A percentile compares a stretch with the other conserved stretches of the same genome.
Evolutionary conservation across 1,140 invertebrate species (phyloP).

Genomic region (Pomphorhynchus laevis): DNA sequence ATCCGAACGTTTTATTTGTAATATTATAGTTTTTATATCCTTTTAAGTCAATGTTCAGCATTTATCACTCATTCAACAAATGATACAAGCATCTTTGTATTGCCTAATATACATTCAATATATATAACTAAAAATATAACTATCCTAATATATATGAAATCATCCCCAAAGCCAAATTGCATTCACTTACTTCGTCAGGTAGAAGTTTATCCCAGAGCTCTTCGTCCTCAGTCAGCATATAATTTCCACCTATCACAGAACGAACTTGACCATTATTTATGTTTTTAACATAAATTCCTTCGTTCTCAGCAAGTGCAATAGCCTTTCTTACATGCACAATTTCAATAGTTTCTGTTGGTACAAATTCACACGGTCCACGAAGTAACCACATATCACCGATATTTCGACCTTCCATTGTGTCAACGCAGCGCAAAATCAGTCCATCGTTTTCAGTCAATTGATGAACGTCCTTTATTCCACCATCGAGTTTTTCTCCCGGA

Average conservation of each 20-base stretch:
- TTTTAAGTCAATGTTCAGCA: no score
- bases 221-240: conserved; percentile 25
- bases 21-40: no score
- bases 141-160: no score
- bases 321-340: conserved; percentile 20
- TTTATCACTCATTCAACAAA: no score
- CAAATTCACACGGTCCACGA: conserved; percentile 23
- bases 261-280: conserved; percentile 23
- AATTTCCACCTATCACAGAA: conserved; percentile 22
- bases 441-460: conserved; percentile 24
- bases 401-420: conserved; percentile 17
- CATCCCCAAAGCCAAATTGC: conserved; percentile 15
- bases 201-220: conserved; percentile 24
- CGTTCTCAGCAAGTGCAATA: conserved; percentile 25
- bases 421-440: conserved; percentile 20
- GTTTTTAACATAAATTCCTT: conserved; percentile 25
- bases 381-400: conserved; percentile 26
- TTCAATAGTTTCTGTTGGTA: conserved; percentile 24
- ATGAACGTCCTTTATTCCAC: conserved; percentile 23
- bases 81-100: no score
- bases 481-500: conserved; percentile 22
- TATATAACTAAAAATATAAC: no score
- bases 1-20: no score
- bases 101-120: no score
- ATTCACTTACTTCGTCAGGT: conserved; percentile 18